Evolutionary conservation across 2,888 invertebrate species (phyloP), one percentile per base, ranked within the genome.

Genomic region (Macaria notata): DNA sequence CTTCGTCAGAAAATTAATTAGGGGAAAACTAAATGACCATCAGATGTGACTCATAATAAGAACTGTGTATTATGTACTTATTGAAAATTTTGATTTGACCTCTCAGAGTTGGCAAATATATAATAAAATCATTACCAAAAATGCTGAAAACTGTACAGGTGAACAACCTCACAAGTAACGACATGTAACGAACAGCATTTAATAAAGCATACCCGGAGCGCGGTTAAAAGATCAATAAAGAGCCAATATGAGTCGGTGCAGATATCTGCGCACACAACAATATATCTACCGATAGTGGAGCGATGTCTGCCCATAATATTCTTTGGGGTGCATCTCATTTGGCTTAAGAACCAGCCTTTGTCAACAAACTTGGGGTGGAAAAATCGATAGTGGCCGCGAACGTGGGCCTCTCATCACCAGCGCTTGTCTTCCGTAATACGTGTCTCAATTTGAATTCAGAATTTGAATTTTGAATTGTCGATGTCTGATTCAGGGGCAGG

Each of bases 281-380:
- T 81, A 80, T 79, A 78, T 76, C 77, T 76, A 76, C 76, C 80
- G 85, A 85, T 85, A 86, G 86, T 85, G 89, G 80, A 84, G 80
- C 89, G 83, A 89, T 89, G 90, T 89, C 90, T 88, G 90, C 85
- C 90, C 89, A 88, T 91, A 91, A 91, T 91, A 91, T 91, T 88
- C 89, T 91, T 90, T 88, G 84, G 90, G 90, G 90, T 91, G 90
- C 90, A 91, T 91, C 91, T 91, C 90, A 91, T 91, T 91, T 90
- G 86, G 88, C 84, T 85, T 89, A 90, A 90, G 91, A 90, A 90
- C 90, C 86, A 85, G 88, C 88, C 91, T 90, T 89, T 91, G 90
- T 91, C 90, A 91, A 91, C 90, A 90, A 85, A 84, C 80, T 84
- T 84, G 84, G 88, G 90, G 84, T 75, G 84, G 82, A 83, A 90